Evolutionary conservation across 2,888 invertebrate genomes (phyloP).

Genomic region (Ectemnius continuus): DNA sequence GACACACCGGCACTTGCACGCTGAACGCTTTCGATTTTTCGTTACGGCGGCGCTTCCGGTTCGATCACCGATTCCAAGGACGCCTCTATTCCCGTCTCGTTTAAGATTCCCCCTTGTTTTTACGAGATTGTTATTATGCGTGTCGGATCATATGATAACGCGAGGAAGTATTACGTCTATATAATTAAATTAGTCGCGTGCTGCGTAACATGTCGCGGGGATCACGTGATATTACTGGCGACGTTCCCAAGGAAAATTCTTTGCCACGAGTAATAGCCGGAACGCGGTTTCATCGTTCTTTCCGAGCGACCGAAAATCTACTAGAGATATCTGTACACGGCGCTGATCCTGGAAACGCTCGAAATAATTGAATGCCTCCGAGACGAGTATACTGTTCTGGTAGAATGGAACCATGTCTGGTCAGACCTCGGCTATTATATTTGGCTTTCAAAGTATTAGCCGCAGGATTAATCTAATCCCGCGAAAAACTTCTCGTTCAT

Average conservation of each 20-base stretch:
- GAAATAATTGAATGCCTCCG: neutral
- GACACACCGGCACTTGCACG: neutral
- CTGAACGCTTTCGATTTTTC: neutral
- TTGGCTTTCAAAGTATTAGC: neutral
- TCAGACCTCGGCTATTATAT: neutral
- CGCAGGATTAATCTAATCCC: neutral
- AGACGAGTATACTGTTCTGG: neutral
- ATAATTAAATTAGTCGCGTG: slow-evolving; percentile 2
- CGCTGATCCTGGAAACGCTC: neutral
- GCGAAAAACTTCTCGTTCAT: too few species aligned
- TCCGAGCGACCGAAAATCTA: neutral
- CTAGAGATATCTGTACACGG: neutral
- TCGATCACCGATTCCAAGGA: neutral
- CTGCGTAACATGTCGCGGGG: neutral
- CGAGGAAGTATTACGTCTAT: neutral
- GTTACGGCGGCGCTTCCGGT: neutral
- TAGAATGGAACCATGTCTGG: neutral
- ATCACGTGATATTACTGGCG: slow-evolving; percentile 1
- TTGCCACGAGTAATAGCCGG: neutral
- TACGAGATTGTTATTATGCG: neutral
- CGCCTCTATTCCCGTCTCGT: neutral
- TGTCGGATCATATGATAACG: slow-evolving; percentile 1
- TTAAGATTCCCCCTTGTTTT: slow-evolving; percentile 18
- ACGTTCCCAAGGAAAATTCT: neutral
- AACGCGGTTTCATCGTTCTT: neutral